Percentiles rank a stretch among this genome's conserved stretches.
Evolutionary conservation across 2,797 vertebrate genomes (phyloP).

Genomic region (Pangasius larnaudii): DNA sequence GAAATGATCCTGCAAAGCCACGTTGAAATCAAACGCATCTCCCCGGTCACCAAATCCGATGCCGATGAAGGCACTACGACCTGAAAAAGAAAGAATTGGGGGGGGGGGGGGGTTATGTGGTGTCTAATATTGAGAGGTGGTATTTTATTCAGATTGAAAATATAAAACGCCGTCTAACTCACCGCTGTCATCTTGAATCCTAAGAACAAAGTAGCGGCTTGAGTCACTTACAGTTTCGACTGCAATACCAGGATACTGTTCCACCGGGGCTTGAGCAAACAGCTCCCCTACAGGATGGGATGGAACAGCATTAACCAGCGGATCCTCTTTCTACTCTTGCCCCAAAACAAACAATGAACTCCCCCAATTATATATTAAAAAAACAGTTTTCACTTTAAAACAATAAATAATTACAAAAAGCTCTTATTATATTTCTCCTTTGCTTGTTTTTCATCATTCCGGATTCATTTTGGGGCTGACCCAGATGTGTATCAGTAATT

Average conservation of each 20-base stretch:
- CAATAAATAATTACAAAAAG: neutral
- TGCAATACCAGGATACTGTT: slow-evolving; percentile 85
- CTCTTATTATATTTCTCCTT: neutral
- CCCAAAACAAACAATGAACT: neutral
- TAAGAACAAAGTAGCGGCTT: slow-evolving; percentile 91
- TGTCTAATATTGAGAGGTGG: neutral
- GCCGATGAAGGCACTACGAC: slow-evolving; percentile 92
- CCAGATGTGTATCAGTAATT: slow-evolving; percentile 6
- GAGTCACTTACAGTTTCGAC: slow-evolving; percentile 92
- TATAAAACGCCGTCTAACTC: slow-evolving; percentile 43
- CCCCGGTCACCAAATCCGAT: slow-evolving; percentile 92
- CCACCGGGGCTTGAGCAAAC: slow-evolving; percentile 90
- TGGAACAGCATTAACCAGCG: neutral
- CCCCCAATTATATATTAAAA: too few relatives aligned
- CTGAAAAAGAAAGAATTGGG: slow-evolving; percentile 65
- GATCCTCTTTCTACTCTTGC: neutral
- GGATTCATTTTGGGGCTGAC: neutral
- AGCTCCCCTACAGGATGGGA: slow-evolving; percentile 81
- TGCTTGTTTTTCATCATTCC: neutral
- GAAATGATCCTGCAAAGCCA: slow-evolving; percentile 94
- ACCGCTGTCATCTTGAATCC: slow-evolving; percentile 92
- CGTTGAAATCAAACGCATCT: slow-evolving; percentile 95
- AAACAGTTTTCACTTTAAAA: neutral
- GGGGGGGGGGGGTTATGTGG: too few relatives aligned
- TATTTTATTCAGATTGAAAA: slow-evolving; percentile 27